phyloP scores from a whole-genome alignment of 2,888 invertebrate genomes.

The Papilio gigon region DNA sequence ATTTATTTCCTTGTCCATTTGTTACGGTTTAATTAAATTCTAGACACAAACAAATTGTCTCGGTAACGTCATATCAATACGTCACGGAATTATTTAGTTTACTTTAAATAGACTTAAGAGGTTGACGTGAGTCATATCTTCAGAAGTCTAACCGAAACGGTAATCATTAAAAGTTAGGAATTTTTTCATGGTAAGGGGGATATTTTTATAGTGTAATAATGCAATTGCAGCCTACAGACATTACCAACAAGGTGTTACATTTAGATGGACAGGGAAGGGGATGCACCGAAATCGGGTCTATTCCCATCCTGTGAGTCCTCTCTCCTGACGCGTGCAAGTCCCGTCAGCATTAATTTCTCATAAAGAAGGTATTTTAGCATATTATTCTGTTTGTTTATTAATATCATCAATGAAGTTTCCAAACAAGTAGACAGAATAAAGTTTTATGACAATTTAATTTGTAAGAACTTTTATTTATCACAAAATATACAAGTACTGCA shows the following conservation, averaged over 20 bases:
- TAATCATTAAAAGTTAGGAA: conserved; percentile 21
- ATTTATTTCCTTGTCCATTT: conserved; percentile 1
- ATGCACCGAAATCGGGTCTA: no score
- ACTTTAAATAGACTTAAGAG: conserved; percentile 12
- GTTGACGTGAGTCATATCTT: conserved; percentile 22
- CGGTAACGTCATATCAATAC: neutral
- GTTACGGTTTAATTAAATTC: conserved; percentile 21
- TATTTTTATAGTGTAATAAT: no score
- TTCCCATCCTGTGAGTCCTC: no score
- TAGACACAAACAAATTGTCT: conserved; percentile 18
- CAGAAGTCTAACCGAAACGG: conserved; percentile 9
- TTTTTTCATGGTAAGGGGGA: neutral
- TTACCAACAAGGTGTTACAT: no score
- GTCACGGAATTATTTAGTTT: conserved; percentile 33
- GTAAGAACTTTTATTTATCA: conserved; percentile 1
- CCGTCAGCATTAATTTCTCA: no score
- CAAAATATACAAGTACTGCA: neutral
- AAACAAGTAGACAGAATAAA: neutral
- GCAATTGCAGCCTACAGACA: no score
- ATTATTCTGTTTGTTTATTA: no score
- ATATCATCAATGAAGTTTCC: no score
- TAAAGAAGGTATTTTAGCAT: no score
- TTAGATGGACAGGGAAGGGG: no score
- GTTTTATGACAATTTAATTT: neutral
- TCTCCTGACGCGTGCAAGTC: no score